phyloP scores from a whole-genome alignment of 2,888 invertebrate genomes.

The Leucania comma region DNA sequence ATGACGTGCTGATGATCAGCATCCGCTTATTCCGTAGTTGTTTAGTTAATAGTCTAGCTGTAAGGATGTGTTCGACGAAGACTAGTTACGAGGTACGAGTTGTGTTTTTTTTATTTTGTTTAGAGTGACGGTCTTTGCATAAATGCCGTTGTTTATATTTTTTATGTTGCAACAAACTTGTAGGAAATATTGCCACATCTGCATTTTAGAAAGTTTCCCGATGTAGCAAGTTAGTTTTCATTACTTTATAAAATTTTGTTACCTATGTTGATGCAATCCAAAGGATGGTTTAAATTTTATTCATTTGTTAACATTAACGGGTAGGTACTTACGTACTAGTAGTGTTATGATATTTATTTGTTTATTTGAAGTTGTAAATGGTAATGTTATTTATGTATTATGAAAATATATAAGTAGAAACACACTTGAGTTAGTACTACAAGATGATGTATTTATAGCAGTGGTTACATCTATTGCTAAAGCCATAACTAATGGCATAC shows the following conservation, averaged over 20 bases:
- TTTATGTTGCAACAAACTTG: not conserved
- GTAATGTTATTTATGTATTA: too few relatives aligned
- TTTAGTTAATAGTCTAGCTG: conserved; percentile 71
- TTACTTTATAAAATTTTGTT: not conserved
- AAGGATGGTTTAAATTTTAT: not conserved
- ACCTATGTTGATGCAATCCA: not conserved
- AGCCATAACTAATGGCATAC: too few relatives aligned
- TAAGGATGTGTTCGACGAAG: conserved; percentile 80
- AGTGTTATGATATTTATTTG: not conserved
- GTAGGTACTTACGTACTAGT: not conserved
- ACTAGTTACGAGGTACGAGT: conserved; percentile 85
- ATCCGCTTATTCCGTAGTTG: conserved; percentile 72
- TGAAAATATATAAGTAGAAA: too few relatives aligned
- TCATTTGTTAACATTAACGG: conserved; percentile 43
- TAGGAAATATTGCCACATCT: conserved; percentile 45
- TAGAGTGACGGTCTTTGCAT: not conserved
- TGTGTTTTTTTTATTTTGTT: conserved; percentile 53
- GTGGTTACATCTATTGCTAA: too few relatives aligned
- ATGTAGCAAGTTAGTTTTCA: not conserved
- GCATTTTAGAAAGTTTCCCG: conserved; percentile 40
- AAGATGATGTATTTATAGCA: too few relatives aligned
- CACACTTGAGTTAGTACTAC: too few relatives aligned
- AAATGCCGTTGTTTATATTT: not conserved
- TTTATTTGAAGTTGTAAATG: not conserved
- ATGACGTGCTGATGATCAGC: conserved; percentile 76